A percentile compares a stretch with the other conserved stretches of the same genome.
Evolutionary conservation across 2,797 vertebrate genomes (phyloP).

Genomic region (Lagorchestes hirsutus): DNA sequence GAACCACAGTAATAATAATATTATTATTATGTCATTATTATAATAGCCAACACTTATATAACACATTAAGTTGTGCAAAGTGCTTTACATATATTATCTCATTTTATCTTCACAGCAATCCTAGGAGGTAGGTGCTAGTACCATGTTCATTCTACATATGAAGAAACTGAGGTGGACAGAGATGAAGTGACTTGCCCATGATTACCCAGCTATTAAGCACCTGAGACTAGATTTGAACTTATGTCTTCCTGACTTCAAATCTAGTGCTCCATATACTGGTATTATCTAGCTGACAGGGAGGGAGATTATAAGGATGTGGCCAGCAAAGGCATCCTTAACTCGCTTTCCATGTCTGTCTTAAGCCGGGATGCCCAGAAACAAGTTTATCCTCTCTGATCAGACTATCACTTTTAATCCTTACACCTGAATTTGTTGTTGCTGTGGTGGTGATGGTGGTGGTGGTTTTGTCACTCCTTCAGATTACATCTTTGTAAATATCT

Average conservation of each 20-base stretch:
- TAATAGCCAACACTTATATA: not conserved
- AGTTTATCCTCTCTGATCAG: not conserved
- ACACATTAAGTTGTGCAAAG: not conserved
- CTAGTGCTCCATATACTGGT: not conserved
- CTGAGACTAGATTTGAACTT: not conserved
- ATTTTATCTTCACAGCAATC: not conserved
- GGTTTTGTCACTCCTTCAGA: not conserved
- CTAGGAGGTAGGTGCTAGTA: not conserved
- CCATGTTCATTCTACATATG: not conserved
- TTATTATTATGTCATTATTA: not conserved
- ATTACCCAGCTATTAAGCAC: not conserved
- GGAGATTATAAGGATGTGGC: not conserved
- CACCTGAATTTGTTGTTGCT: not conserved
- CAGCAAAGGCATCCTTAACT: not conserved
- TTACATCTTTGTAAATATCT: not conserved
- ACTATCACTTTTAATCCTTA: not conserved
- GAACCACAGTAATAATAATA: not conserved
- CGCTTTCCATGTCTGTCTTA: not conserved
- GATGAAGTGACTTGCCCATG: not conserved
- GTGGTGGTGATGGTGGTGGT: not conserved
- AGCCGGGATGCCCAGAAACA: not conserved
- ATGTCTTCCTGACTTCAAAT: not conserved
- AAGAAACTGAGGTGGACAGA: not conserved
- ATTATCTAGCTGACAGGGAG: not conserved
- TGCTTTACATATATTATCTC: not conserved